Conservation (phyloP, 2,888 invertebrate species). For the Leucoma salicis region DNA sequence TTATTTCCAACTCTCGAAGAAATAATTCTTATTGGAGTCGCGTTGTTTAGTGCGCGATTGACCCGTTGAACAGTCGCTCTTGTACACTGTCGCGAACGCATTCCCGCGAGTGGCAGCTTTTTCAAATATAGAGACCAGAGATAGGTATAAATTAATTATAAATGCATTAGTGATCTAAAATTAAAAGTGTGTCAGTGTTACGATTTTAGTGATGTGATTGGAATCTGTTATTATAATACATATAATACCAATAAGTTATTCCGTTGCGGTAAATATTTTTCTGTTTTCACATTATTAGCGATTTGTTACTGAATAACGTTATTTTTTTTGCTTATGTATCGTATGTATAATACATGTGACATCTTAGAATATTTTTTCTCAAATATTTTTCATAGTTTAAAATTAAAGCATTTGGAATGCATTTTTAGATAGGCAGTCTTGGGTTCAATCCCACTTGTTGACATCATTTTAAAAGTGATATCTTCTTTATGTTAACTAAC, state of each 20-base stretch:
- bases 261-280: constrained; percentile 14
- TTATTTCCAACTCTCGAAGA: constrained; percentile 28
- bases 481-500: too few species aligned
- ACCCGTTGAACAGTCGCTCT: constrained; percentile 22
- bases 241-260: constrained; percentile 7
- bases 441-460: too few species aligned
- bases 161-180: constrained; percentile 19
- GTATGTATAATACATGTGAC: too few species aligned
- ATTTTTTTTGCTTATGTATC: background rate
- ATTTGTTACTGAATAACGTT: background rate
- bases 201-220: constrained; percentile 19
- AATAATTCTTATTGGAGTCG: constrained; percentile 18
- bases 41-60: constrained; percentile 30
- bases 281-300: background rate
- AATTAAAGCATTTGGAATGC: too few species aligned
- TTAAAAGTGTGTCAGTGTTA: constrained; percentile 13
- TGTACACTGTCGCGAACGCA: constrained; percentile 6
- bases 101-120: constrained; percentile 13
- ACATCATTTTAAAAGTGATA: too few species aligned
- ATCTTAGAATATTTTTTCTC: too few species aligned
- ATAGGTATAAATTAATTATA: constrained; percentile 21
- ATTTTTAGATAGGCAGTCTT: too few species aligned
- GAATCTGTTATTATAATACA: constrained; percentile 9
- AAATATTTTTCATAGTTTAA: too few species aligned
- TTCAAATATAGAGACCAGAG: constrained; percentile 8